A percentile compares a stretch with the other conserved stretches of the same genome.
phyloP scores from a whole-genome alignment of 2,888 invertebrate genomes.

The Maniola hyperantus region DNA sequence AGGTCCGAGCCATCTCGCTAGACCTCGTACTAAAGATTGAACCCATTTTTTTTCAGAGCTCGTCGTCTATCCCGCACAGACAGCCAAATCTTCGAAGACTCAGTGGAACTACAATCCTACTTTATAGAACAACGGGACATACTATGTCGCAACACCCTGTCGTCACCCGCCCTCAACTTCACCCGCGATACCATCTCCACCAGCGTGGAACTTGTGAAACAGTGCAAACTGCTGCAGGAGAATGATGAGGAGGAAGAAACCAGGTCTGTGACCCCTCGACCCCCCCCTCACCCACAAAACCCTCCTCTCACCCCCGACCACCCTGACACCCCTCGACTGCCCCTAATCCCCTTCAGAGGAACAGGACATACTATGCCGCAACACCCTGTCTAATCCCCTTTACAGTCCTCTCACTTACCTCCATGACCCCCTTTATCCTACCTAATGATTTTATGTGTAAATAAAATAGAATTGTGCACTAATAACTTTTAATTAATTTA shows the following conservation, averaged over 20 bases:
- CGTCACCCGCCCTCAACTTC: slow-evolving; percentile 93
- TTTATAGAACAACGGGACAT: slow-evolving; percentile 90
- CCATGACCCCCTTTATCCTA: too few species aligned
- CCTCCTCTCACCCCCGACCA: not conserved
- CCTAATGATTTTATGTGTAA: too few species aligned
- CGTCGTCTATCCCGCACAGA: slow-evolving; percentile 94
- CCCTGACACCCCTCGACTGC: too few species aligned
- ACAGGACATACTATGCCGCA: slow-evolving; percentile 87
- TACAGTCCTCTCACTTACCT: slow-evolving; percentile 85
- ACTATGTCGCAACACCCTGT: slow-evolving; percentile 90
- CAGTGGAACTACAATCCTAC: slow-evolving; percentile 95
- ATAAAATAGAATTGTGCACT: too few species aligned
- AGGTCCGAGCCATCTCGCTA: slow-evolving; percentile 92
- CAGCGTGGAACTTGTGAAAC: slow-evolving; percentile 89
- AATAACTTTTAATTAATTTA: too few species aligned
- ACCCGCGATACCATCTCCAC: slow-evolving; percentile 88
- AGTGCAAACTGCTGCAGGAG: slow-evolving; percentile 60
- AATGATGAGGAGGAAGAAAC: slow-evolving; percentile 86
- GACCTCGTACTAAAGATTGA: too few species aligned
- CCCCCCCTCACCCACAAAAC: not conserved
- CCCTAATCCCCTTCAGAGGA: slow-evolving; percentile 82
- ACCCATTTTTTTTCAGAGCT: slow-evolving; percentile 83
- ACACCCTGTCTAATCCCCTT: slow-evolving; percentile 91
- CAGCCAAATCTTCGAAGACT: slow-evolving; percentile 97
- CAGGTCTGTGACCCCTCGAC: slow-evolving; percentile 49